Evolutionary conservation across 2,797 vertebrate species (phyloP).

Genomic region (Pipistrellus kuhlii): DNA sequence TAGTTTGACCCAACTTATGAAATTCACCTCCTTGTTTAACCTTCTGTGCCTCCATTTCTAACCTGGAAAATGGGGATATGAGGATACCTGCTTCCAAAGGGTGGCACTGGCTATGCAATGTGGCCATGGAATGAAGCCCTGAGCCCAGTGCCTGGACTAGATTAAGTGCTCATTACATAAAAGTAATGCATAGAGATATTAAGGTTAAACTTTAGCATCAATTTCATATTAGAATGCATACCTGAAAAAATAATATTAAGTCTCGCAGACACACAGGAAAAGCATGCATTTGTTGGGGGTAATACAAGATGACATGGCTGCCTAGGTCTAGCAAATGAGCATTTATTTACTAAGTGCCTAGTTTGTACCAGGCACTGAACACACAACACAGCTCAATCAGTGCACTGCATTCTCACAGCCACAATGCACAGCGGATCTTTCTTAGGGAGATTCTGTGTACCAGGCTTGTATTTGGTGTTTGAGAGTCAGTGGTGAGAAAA

Average conservation of each 20-base stretch:
- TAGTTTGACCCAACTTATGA: background rate
- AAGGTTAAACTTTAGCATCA: background rate
- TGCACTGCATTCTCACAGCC: background rate
- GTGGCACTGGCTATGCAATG: background rate
- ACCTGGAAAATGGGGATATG: background rate
- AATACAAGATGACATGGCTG: background rate
- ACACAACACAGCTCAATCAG: background rate
- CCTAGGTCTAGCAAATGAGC: background rate
- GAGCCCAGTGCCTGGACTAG: background rate
- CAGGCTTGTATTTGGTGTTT: background rate
- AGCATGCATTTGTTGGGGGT: background rate
- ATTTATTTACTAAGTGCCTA: background rate
- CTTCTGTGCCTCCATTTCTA: background rate
- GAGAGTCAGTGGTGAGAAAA: background rate
- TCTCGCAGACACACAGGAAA: background rate
- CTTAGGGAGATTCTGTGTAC: background rate
- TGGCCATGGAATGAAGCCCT: background rate
- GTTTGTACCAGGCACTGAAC: background rate
- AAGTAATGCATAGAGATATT: background rate
- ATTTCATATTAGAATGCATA: background rate
- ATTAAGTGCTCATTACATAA: background rate
- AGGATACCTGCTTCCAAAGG: background rate
- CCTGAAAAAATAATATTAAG: slow-evolving; percentile 7
- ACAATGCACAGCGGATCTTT: background rate
- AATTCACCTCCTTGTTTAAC: background rate